Percentiles rank a stretch among this genome's conserved stretches.
phyloP scores from a whole-genome alignment of 2,888 invertebrate genomes.

The Lithophane socia region DNA sequence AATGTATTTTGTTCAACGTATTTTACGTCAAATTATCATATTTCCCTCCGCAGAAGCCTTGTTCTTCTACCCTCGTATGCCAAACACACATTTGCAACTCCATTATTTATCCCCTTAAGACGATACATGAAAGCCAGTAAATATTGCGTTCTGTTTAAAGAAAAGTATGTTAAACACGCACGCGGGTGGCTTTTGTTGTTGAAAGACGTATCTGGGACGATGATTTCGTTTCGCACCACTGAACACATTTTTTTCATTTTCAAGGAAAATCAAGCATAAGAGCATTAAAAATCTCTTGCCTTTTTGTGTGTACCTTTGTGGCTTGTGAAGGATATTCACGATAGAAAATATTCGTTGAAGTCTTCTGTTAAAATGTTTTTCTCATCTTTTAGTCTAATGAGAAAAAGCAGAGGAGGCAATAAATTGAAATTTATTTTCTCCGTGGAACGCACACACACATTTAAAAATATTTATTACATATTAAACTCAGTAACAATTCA shows the following conservation, averaged over 20 bases:
- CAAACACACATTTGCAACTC: conserved; percentile 80
- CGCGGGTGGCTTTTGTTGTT: conserved; percentile 83
- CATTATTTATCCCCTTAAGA: conserved; percentile 85
- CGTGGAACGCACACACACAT: conserved; percentile 75
- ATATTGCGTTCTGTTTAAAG: conserved; percentile 82
- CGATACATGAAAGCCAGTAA: conserved; percentile 81
- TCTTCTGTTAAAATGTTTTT: conserved; percentile 81
- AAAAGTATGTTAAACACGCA: conserved; percentile 86
- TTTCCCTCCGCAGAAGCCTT: conserved; percentile 71
- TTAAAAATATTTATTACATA: conserved; percentile 84
- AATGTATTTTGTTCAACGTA: conserved; percentile 65
- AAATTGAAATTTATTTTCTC: conserved; percentile 86
- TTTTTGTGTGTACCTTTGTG: conserved; percentile 79
- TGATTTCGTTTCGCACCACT: conserved; percentile 86
- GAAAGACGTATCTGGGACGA: conserved; percentile 84
- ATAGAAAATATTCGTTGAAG: conserved; percentile 78
- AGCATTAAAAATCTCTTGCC: conserved; percentile 82
- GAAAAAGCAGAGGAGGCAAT: conserved; percentile 81
- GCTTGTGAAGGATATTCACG: conserved; percentile 74
- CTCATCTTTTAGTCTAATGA: conserved; percentile 82
- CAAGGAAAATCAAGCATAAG: conserved; percentile 82
- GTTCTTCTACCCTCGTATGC: conserved; percentile 74
- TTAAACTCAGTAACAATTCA: conserved; percentile 82
- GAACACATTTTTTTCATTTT: conserved; percentile 86
- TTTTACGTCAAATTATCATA: conserved; percentile 78